Evolutionary conservation across 1,140 invertebrate species (phyloP).

Genomic region (Archivesica marissinica): DNA sequence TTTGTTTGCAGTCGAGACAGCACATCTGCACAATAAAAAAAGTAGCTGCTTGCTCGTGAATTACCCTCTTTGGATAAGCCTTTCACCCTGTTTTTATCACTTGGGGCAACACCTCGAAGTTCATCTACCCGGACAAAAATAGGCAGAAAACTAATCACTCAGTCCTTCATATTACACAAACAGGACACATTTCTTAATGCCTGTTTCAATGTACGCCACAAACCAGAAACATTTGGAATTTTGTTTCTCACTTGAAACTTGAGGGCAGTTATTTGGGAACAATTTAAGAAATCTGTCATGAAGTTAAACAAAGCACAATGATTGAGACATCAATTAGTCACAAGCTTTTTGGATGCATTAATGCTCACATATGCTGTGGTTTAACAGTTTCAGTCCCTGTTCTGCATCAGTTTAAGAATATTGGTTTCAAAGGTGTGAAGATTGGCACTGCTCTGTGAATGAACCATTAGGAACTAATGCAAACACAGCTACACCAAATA

Average conservation of each 20-base stretch:
- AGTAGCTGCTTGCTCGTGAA: not conserved
- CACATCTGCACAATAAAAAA: conserved; percentile 16
- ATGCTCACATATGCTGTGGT: conserved; percentile 52
- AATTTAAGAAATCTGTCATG: conserved; percentile 11
- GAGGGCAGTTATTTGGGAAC: not conserved
- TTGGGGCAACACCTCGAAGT: not conserved
- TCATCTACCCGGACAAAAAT: not conserved
- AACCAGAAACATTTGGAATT: not conserved
- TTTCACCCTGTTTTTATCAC: not conserved
- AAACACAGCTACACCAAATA: not conserved
- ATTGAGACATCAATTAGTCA: conserved; percentile 39
- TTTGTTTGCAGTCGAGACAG: not conserved
- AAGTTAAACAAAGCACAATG: conserved; percentile 32
- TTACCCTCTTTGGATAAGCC: not conserved
- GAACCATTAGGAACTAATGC: not conserved
- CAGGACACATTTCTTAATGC: conserved; percentile 3
- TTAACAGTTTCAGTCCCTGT: conserved; percentile 24
- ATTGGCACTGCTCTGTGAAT: not conserved
- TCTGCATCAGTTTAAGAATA: not conserved
- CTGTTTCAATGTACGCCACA: not conserved
- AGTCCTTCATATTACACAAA: not conserved
- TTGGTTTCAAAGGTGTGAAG: conserved; percentile 48
- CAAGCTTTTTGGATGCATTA: not conserved
- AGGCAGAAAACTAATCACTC: not conserved
- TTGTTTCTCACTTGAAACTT: not conserved